phyloP scores from a whole-genome alignment of 2,888 invertebrate genomes.

The Geophilus truncorum region DNA sequence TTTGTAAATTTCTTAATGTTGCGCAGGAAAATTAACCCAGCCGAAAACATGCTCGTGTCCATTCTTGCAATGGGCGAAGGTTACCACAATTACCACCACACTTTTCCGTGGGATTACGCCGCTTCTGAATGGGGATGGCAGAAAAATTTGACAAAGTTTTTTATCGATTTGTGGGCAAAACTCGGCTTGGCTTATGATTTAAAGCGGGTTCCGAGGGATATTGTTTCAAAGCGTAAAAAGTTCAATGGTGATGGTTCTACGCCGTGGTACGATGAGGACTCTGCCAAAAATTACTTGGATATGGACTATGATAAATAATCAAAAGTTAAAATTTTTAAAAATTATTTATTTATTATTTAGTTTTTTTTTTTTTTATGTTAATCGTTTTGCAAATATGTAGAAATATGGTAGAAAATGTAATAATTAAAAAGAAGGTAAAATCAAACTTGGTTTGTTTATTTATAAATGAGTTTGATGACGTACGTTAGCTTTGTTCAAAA shows the following conservation, averaged over 20 bases:
- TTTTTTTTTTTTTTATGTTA: too few relatives aligned
- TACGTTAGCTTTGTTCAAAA: too few relatives aligned
- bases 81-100: constrained; percentile 93
- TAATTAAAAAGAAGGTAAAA: too few relatives aligned
- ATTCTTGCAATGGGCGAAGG: constrained; percentile 72
- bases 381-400: too few relatives aligned
- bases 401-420: too few relatives aligned
- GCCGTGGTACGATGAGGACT: background rate
- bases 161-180: constrained; percentile 74
- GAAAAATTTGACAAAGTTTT: constrained; percentile 67
- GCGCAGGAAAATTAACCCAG: constrained; percentile 41
- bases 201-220: constrained; percentile 65
- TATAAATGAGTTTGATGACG: too few relatives aligned
- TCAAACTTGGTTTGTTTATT: too few relatives aligned
- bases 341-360: too few relatives aligned
- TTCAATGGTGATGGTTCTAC: constrained; percentile 66
- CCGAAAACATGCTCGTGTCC: constrained; percentile 42
- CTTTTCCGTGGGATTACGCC: constrained; percentile 90
- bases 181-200: constrained; percentile 84
- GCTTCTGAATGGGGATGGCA: constrained; percentile 73
- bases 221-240: constrained; percentile 63
- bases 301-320: background rate
- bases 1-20: background rate
- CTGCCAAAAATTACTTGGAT: background rate
- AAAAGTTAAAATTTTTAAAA: background rate